These are phyloP conservation scores for Noctuana brunneofusca DNA, from an alignment of 2,888 invertebrate genomes.

Conservation along the genomic window DNA sequence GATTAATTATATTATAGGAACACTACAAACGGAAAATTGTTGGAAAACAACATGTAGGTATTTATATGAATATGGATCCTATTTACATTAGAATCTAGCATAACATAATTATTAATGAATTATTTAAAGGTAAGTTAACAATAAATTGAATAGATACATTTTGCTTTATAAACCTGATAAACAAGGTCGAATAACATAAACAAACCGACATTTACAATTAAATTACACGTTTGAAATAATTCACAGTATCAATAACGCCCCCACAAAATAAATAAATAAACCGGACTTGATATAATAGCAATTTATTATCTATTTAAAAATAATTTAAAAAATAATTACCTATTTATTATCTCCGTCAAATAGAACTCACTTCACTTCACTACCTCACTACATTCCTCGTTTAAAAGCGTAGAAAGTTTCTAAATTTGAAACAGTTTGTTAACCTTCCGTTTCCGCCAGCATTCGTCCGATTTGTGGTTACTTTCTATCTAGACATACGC, in stretches of 20 bases:
- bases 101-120: too few species aligned
- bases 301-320: neutral
- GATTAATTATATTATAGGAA: too few species aligned
- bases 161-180: neutral
- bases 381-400: conserved; percentile 25
- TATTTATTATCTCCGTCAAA: neutral
- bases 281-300: neutral
- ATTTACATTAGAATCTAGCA: too few species aligned
- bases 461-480: conserved; percentile 13
- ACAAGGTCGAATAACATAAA: conserved; percentile 11
- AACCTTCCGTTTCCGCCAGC: conserved; percentile 26
- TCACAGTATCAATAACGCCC: neutral
- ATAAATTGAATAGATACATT: too few species aligned
- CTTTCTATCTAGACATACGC: conserved; percentile 31
- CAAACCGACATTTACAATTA: neutral
- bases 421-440: conserved; percentile 24
- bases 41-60: too few species aligned
- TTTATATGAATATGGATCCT: too few species aligned
- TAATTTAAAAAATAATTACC: conserved; percentile 8
- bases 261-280: conserved; percentile 5
- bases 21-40: too few species aligned
- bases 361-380: conserved; percentile 7
- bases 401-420: conserved; percentile 22
- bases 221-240: neutral
- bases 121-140: too few species aligned